Evolutionary conservation across 2,888 invertebrate genomes (phyloP).

Genomic region (Volucella zonaria): DNA sequence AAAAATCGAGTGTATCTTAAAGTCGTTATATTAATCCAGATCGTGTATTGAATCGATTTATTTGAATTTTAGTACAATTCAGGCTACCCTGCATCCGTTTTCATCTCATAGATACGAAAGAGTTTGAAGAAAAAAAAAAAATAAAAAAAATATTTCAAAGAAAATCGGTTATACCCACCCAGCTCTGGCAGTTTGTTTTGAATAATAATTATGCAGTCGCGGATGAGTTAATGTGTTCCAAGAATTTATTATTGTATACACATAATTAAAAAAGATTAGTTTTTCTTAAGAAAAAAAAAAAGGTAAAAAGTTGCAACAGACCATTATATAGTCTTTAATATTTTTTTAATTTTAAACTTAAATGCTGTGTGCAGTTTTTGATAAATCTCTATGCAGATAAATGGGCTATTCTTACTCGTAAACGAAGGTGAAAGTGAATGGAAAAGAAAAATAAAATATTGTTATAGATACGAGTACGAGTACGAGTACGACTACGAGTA

Average conservation of each 20-base stretch:
- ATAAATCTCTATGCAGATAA: neutral
- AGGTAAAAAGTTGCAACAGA: conserved; percentile 18
- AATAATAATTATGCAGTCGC: conserved; percentile 33
- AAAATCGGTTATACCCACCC: neutral
- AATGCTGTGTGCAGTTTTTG: neutral
- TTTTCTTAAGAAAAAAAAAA: conserved; percentile 1
- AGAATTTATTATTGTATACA: conserved; percentile 38
- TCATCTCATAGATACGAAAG: conserved; percentile 21
- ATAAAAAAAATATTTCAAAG: conserved; percentile 34
- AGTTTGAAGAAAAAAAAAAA: conserved; percentile 8
- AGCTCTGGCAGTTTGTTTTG: conserved; percentile 39
- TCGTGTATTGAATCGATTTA: neutral
- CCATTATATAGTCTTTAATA: neutral
- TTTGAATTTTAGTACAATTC: conserved; percentile 8
- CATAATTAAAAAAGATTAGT: conserved; percentile 4
- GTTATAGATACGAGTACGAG: no score
- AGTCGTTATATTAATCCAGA: neutral
- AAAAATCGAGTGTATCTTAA: conserved; percentile 20
- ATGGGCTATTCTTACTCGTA: conserved; percentile 7
- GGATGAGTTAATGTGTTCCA: conserved; percentile 17
- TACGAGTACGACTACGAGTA: no score
- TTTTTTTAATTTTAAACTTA: no score
- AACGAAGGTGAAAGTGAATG: conserved; percentile 68
- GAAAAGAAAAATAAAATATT: conserved; percentile 17
- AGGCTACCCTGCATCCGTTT: neutral